Conservation (phyloP, 2,888 invertebrate species). For the Loripinus fragilis region DNA sequence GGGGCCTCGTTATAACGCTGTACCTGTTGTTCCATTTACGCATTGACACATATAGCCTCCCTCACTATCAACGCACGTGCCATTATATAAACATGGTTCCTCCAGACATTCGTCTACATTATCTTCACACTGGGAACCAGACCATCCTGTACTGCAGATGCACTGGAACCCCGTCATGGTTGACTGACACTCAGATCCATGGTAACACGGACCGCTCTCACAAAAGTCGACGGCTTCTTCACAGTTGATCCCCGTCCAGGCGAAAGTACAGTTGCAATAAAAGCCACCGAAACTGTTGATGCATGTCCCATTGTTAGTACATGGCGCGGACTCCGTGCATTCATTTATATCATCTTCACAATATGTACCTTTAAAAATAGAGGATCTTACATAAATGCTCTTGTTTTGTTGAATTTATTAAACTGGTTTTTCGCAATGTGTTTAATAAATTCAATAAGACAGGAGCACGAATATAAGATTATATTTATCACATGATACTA, state of each 20-base stretch:
- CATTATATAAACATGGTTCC: constrained; percentile 29
- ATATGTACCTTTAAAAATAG: constrained; percentile 13
- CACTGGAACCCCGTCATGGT: constrained; percentile 15
- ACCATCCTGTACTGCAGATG: constrained; percentile 30
- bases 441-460: no score
- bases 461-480: no score
- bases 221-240: constrained; percentile 30
- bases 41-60: constrained; percentile 37
- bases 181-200: background rate
- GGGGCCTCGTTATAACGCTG: no score
- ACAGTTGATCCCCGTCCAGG: constrained; percentile 34
- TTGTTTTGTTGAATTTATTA: no score
- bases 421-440: no score
- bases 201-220: background rate
- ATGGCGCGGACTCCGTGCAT: constrained; percentile 19
- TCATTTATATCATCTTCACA: constrained; percentile 33
- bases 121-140: constrained; percentile 26
- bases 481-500: no score
- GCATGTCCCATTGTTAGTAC: constrained; percentile 29
- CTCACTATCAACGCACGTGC: constrained; percentile 29
- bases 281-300: constrained; percentile 29
- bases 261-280: constrained; percentile 25
- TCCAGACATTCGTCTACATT: constrained; percentile 34
- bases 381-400: no score
- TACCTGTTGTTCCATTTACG: constrained; percentile 12